Conservation (phyloP, 2,113 vertebrate genomes). For the Apodemus sylvaticus region DNA sequence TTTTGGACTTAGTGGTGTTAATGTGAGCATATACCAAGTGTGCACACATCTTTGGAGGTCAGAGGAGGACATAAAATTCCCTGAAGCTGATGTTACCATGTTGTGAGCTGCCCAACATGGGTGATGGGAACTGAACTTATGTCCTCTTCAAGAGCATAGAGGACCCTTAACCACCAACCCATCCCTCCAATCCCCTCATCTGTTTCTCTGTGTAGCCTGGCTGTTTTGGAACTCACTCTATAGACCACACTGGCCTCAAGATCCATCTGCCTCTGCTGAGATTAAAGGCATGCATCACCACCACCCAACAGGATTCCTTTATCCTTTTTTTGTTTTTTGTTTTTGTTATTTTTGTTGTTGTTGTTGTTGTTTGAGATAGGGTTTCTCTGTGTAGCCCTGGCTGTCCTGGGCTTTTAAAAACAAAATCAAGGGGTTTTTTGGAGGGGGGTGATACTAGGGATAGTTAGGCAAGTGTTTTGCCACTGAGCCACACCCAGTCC, state of each 20-base stretch:
- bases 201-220: background rate
- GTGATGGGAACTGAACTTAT: background rate
- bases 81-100: background rate
- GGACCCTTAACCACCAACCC: background rate
- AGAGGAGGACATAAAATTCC: background rate
- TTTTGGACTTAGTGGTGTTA: fast-evolving
- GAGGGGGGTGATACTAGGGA: background rate
- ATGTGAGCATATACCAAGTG: background rate
- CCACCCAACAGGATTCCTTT: too few relatives aligned
- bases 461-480: background rate
- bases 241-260: too few relatives aligned
- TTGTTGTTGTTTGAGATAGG: too few relatives aligned
- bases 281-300: too few relatives aligned
- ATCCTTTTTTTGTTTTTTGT: too few relatives aligned
- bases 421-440: background rate
- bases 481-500: background rate
- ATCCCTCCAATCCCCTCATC: background rate
- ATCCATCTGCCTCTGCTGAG: too few relatives aligned
- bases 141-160: background rate
- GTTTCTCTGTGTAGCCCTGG: too few relatives aligned
- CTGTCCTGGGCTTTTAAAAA: too few relatives aligned
- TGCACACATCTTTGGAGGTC: background rate
- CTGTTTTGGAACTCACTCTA: too few relatives aligned
- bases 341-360: too few relatives aligned
- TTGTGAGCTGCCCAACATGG: background rate